phyloP scores from a whole-genome alignment of 1,140 invertebrate species.

The Marisa cornuarietis region DNA sequence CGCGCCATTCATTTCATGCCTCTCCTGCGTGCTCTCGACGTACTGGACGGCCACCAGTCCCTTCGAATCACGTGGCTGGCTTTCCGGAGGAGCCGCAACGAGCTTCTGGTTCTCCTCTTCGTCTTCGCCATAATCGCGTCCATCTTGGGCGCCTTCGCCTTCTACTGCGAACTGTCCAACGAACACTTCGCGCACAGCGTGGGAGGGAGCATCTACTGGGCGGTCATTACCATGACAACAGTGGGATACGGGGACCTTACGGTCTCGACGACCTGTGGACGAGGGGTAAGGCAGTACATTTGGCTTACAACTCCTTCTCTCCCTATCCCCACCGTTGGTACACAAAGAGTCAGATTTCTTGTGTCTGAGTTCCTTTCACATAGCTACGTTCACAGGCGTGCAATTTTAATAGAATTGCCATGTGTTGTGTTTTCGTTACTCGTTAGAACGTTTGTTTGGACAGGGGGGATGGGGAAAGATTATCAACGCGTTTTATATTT shows the following conservation, averaged over 20 bases:
- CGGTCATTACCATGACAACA: conserved; percentile 97
- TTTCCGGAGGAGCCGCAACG: neutral
- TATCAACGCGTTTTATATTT: too few species aligned
- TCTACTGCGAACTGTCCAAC: conserved; percentile 9
- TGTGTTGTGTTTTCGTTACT: too few species aligned
- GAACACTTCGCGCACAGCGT: conserved; percentile 73
- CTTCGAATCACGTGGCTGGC: conserved; percentile 19
- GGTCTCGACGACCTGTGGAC: conserved; percentile 47
- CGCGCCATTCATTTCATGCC: neutral
- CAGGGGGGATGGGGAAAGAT: too few species aligned
- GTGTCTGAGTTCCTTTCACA: neutral
- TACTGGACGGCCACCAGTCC: neutral
- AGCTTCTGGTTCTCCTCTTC: conserved; percentile 12
- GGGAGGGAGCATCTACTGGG: conserved; percentile 96
- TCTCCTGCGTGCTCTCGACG: neutral
- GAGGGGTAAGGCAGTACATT: conserved; percentile 67
- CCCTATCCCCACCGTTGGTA: neutral
- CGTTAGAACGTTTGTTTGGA: too few species aligned
- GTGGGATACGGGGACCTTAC: conserved; percentile 84
- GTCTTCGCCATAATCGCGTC: neutral
- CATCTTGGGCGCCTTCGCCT: conserved; percentile 13
- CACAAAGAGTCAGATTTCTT: neutral
- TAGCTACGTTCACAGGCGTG: neutral
- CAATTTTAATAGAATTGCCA: too few species aligned
- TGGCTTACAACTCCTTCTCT: neutral